Evolutionary conservation across 2,888 invertebrate genomes (phyloP).

Genomic region (Panzeria rudis): DNA sequence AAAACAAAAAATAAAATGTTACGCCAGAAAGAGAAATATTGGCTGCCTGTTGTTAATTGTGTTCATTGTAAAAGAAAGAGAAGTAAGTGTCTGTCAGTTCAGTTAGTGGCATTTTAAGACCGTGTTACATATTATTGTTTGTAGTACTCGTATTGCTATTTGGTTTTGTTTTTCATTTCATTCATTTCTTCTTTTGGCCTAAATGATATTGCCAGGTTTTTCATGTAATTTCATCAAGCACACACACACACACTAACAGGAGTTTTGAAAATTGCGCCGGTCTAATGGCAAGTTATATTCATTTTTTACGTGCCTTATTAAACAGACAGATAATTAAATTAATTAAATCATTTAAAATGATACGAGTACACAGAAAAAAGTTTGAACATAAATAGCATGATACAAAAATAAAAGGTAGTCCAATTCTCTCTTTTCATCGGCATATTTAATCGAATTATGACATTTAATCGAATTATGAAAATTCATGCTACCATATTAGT

Average conservation of each 20-base stretch:
- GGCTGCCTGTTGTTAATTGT: conserved; percentile 12
- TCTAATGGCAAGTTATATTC: conserved; percentile 54
- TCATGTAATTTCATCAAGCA: conserved; percentile 46
- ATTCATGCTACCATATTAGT: too few relatives aligned
- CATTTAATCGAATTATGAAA: too few relatives aligned
- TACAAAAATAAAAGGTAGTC: too few relatives aligned
- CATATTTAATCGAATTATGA: too few relatives aligned
- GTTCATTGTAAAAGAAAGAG: conserved; percentile 49
- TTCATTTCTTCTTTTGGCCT: conserved; percentile 59
- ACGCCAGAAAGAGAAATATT: conserved; percentile 60
- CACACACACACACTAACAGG: conserved; percentile 47
- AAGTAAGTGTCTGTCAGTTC: conserved; percentile 1
- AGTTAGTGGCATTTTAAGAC: conserved; percentile 32
- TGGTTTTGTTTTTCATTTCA: not conserved
- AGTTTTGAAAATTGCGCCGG: conserved; percentile 62
- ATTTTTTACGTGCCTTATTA: conserved; percentile 53
- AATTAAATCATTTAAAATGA: conserved; percentile 1
- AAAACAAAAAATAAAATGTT: conserved; percentile 34
- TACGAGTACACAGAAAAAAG: too few relatives aligned
- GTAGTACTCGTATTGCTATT: conserved; percentile 15
- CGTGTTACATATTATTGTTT: conserved; percentile 16
- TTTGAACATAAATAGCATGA: not conserved
- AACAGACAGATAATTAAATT: conserved; percentile 20
- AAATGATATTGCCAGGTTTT: conserved; percentile 67
- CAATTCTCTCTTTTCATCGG: too few relatives aligned